Evolutionary conservation across 2,797 vertebrate species (phyloP).

Genomic region (Pempheris klunzingeri): DNA sequence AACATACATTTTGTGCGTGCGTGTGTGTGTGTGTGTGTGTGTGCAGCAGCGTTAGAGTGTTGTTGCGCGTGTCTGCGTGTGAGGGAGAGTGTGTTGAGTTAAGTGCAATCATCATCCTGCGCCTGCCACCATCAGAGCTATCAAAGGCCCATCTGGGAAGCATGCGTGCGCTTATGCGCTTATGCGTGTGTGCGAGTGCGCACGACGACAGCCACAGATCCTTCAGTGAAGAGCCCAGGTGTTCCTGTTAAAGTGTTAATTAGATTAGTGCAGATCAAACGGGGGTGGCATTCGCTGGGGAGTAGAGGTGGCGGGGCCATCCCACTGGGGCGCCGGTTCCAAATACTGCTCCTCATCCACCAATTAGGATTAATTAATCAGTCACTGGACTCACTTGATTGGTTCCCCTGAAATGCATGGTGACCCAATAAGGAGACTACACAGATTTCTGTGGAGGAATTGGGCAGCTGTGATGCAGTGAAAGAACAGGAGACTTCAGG

Average conservation of each 20-base stretch:
- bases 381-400: conserved; percentile 59
- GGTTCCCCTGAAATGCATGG: conserved; percentile 43
- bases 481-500: background rate
- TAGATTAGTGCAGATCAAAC: conserved; percentile 86
- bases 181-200: background rate
- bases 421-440: background rate
- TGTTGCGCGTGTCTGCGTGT: conserved; percentile 18
- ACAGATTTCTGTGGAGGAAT: conserved; percentile 5
- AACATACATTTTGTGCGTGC: conserved; percentile 41
- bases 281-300: conserved; percentile 70
- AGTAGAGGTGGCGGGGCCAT: conserved; percentile 72
- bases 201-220: conserved; percentile 48
- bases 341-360: conserved; percentile 68
- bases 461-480: background rate
- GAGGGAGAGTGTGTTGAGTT: conserved; percentile 56
- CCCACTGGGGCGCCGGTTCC: conserved; percentile 59
- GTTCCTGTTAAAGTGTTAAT: conserved; percentile 87
- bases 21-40: conserved; percentile 25
- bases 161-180: background rate
- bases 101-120: conserved; percentile 71
- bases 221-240: conserved; percentile 84
- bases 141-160: conserved; percentile 85
- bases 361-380: conserved; percentile 80
- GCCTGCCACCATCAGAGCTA: conserved; percentile 75
- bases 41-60: conserved; percentile 13